Percentiles rank a stretch among this genome's conserved stretches.
These are phyloP conservation scores for Eurois occulta DNA, from an alignment of 2,888 invertebrate species.

Conservation along the genomic window DNA sequence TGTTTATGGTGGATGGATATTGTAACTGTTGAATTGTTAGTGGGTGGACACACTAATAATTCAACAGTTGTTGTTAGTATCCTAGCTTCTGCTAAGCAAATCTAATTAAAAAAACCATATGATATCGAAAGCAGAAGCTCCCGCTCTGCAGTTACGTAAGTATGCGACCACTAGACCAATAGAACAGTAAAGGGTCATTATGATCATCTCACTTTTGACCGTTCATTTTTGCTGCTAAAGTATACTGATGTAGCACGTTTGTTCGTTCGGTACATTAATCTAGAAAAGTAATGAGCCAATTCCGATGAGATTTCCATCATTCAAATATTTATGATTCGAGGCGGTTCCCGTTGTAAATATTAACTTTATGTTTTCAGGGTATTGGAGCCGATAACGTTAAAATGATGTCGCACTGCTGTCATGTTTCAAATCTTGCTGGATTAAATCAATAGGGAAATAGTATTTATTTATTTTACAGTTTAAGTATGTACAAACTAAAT, in stretches of 20 bases:
- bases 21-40: too few relatives aligned
- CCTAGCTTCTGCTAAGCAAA: not conserved
- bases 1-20: too few relatives aligned
- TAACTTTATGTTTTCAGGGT: conserved; percentile 44
- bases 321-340: conserved; percentile 49
- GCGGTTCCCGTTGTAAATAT: conserved; percentile 51
- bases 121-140: not conserved
- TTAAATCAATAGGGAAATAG: not conserved
- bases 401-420: conserved; percentile 33
- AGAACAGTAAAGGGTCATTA: too few relatives aligned
- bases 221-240: not conserved
- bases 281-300: conserved; percentile 43
- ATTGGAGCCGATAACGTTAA: conserved; percentile 45
- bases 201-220: not conserved
- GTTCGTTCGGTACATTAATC: conserved; percentile 13
- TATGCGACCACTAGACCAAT: not conserved
- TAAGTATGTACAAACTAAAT: too few relatives aligned
- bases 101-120: not conserved
- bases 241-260: not conserved
- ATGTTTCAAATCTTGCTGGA: not conserved
- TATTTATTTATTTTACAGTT: too few relatives aligned
- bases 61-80: too few relatives aligned
- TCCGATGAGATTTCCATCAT: conserved; percentile 40
- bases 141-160: not conserved
- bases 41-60: too few relatives aligned